phyloP scores from a whole-genome alignment of 2,888 invertebrate genomes.

The Pyralis farinalis region DNA sequence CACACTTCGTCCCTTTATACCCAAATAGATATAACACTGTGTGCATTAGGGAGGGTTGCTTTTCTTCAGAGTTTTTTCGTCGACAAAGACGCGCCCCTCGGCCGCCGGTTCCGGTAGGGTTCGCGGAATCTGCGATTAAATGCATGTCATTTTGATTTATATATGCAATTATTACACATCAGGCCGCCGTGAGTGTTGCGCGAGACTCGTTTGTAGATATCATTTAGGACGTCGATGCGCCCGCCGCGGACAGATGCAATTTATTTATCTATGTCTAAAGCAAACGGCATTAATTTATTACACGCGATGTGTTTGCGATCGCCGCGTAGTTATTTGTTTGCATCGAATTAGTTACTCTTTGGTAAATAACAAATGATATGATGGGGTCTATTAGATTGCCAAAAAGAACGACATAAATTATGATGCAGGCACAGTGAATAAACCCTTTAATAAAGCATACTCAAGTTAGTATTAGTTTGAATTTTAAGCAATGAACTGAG shows the following conservation, averaged over 20 bases:
- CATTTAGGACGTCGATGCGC: slow-evolving; percentile 18
- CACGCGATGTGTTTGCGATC: slow-evolving; percentile 24
- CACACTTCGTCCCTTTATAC: slow-evolving; percentile 60
- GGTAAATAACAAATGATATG: too few species aligned
- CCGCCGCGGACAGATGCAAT: slow-evolving; percentile 17
- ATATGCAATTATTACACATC: slow-evolving; percentile 56
- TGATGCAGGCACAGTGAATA: too few species aligned
- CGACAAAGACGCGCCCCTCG: slow-evolving; percentile 40
- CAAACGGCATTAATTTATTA: slow-evolving; percentile 38
- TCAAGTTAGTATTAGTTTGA: too few species aligned
- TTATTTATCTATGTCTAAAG: slow-evolving; percentile 21
- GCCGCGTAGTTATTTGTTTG: slow-evolving; percentile 30
- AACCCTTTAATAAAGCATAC: too few species aligned
- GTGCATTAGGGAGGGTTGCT: slow-evolving; percentile 70
- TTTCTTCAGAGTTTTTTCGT: slow-evolving; percentile 54
- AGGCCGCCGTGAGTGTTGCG: slow-evolving; percentile 13
- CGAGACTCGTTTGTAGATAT: slow-evolving; percentile 28
- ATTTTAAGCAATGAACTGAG: too few species aligned
- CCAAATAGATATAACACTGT: slow-evolving; percentile 65
- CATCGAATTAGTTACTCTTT: slow-evolving; percentile 34
- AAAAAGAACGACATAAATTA: too few species aligned
- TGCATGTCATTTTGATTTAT: slow-evolving; percentile 75
- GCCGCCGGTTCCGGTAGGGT: slow-evolving; percentile 44
- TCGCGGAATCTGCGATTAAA: slow-evolving; percentile 56
- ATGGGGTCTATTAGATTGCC: too few species aligned